Evolutionary conservation across 2,888 invertebrate species (phyloP).

Genomic region (Pherbina coryleti): DNA sequence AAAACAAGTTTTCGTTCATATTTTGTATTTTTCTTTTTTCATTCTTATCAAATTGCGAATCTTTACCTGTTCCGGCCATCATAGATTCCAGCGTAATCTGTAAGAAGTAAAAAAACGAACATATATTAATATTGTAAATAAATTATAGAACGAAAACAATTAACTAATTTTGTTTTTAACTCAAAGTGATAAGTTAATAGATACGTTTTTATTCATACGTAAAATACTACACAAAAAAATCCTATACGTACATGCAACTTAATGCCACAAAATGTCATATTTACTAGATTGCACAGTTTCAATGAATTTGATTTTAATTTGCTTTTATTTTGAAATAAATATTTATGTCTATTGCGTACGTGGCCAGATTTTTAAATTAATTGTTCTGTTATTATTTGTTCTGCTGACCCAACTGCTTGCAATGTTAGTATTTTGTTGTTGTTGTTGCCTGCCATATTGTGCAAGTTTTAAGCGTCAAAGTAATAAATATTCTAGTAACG

Average conservation of each 20-base stretch:
- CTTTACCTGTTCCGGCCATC: slow-evolving; percentile 60
- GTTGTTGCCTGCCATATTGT: slow-evolving; percentile 4
- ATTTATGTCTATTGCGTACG: slow-evolving; percentile 24
- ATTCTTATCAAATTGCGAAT: background rate
- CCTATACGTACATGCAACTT: background rate
- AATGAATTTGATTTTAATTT: too few relatives aligned
- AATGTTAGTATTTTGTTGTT: background rate
- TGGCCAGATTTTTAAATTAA: slow-evolving; percentile 30
- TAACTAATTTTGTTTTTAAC: background rate
- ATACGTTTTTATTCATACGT: too few relatives aligned
- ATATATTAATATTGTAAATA: slow-evolving; percentile 23
- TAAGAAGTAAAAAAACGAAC: slow-evolving; percentile 17
- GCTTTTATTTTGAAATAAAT: background rate
- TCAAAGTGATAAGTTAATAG: background rate
- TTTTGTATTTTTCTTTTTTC: too few relatives aligned
- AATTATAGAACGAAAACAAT: background rate
- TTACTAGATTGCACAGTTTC: background rate
- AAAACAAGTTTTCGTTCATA: background rate
- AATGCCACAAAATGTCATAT: background rate
- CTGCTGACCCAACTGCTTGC: slow-evolving; percentile 35
- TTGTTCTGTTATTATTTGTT: slow-evolving; percentile 39
- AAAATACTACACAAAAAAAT: background rate
- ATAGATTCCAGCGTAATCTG: slow-evolving; percentile 15
- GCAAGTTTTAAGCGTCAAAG: background rate
- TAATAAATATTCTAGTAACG: background rate